phyloP scores from a whole-genome alignment of 2,797 vertebrate genomes.

The Furcifer pardalis region DNA sequence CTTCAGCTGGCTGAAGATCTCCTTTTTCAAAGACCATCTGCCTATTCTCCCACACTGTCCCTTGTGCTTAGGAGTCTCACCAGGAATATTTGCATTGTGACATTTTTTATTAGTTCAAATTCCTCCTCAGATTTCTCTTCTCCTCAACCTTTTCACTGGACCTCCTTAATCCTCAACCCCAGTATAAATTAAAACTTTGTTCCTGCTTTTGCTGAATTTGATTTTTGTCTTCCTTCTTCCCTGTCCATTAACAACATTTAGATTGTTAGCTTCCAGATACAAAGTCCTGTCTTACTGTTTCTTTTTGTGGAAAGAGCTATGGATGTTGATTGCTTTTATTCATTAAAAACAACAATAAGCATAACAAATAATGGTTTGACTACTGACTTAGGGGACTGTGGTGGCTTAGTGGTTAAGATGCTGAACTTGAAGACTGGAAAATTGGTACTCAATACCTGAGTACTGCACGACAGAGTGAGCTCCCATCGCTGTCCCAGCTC shows the following conservation, averaged over 20 bases:
- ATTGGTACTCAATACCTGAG: too few species aligned
- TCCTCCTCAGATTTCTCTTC: background rate
- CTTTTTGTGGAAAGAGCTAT: too few species aligned
- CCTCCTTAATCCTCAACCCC: background rate
- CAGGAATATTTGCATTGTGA: background rate
- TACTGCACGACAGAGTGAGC: too few species aligned
- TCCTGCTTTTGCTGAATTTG: background rate
- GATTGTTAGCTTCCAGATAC: background rate
- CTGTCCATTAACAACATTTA: background rate
- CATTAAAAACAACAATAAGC: background rate
- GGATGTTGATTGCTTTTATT: too few species aligned
- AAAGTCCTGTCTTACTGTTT: background rate
- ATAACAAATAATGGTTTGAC: slow-evolving; percentile 4
- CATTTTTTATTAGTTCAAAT: background rate
- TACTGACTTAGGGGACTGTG: too few species aligned
- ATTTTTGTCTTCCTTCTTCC: background rate
- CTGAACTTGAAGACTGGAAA: too few species aligned
- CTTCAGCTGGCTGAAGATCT: background rate
- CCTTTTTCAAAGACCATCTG: background rate
- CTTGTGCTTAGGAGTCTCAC: background rate
- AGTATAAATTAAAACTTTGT: background rate
- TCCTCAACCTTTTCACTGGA: background rate
- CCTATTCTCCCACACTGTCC: background rate
- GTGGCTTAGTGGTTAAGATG: too few species aligned
- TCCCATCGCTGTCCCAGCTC: too few species aligned